Conservation (phyloP, 2,797 vertebrate species). For the Pangasius sanitwongsei region DNA sequence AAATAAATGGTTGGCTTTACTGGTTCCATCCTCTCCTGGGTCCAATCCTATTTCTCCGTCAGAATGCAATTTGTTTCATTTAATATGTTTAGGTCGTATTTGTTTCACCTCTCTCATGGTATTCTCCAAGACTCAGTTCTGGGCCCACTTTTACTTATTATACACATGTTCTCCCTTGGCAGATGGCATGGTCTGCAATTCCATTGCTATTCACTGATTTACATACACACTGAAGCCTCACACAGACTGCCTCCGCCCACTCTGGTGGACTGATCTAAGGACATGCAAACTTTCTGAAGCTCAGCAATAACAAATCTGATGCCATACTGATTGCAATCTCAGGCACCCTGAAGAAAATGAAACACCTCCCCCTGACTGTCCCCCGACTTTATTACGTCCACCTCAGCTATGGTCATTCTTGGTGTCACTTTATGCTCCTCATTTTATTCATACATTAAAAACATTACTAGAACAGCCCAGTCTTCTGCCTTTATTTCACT, state of each 20-base stretch:
- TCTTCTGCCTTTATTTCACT: background rate
- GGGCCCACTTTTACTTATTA: background rate
- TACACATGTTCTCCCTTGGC: background rate
- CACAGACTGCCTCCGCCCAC: background rate
- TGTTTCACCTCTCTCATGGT: background rate
- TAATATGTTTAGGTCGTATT: background rate
- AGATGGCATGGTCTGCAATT: slow-evolving; percentile 1
- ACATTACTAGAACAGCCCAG: background rate
- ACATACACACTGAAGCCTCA: background rate
- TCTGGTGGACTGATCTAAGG: background rate
- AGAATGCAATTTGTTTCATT: background rate
- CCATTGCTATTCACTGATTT: slow-evolving; percentile 1
- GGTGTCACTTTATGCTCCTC: background rate
- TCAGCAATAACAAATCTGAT: background rate
- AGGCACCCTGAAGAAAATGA: background rate
- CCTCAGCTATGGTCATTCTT: background rate
- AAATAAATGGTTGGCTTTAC: background rate
- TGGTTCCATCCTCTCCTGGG: background rate
- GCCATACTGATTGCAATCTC: background rate
- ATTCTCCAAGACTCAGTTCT: background rate
- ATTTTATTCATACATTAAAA: background rate
- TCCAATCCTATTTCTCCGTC: background rate
- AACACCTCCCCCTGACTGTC: background rate
- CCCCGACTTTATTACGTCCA: background rate
- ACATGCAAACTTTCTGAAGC: background rate